phyloP scores from a whole-genome alignment of 2,113 vertebrate species.

The Pelobates fuscus region DNA sequence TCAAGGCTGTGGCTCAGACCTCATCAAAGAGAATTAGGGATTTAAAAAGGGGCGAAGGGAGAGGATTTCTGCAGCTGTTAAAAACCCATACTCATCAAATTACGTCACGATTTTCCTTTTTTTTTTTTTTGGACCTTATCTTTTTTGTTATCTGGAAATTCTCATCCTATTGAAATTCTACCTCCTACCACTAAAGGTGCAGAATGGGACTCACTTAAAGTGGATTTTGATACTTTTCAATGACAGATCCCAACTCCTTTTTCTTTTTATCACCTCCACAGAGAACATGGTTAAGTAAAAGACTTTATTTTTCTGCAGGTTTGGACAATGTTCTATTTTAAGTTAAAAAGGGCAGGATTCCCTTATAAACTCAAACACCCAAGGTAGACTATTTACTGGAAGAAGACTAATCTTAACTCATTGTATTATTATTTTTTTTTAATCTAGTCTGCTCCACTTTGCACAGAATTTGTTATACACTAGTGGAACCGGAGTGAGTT shows the following conservation, averaged over 20 bases:
- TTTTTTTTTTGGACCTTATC: not conserved
- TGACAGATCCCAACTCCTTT: not conserved
- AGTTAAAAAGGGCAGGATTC: not conserved
- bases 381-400: not conserved
- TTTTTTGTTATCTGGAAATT: not conserved
- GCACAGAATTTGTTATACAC: slow-evolving; percentile 15
- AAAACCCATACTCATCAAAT: not conserved
- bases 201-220: slow-evolving; percentile 39
- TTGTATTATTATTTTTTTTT: no score
- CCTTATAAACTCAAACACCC: not conserved
- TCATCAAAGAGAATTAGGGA: slow-evolving; percentile 13
- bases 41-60: not conserved
- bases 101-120: not conserved
- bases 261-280: not conserved
- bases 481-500: slow-evolving; percentile 13
- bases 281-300: slow-evolving; percentile 31
- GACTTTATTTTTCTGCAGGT: not conserved
- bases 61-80: slow-evolving; percentile 23
- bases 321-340: not conserved
- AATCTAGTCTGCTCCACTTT: not conserved
- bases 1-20: slow-evolving; percentile 51
- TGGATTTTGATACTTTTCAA: slow-evolving; percentile 16
- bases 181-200: slow-evolving; percentile 15
- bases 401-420: not conserved
- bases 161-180: slow-evolving; percentile 15